Base-by-base conservation (phyloP, 2,797 vertebrate species). In the Parauchenoglanis ngamensis region DNA sequence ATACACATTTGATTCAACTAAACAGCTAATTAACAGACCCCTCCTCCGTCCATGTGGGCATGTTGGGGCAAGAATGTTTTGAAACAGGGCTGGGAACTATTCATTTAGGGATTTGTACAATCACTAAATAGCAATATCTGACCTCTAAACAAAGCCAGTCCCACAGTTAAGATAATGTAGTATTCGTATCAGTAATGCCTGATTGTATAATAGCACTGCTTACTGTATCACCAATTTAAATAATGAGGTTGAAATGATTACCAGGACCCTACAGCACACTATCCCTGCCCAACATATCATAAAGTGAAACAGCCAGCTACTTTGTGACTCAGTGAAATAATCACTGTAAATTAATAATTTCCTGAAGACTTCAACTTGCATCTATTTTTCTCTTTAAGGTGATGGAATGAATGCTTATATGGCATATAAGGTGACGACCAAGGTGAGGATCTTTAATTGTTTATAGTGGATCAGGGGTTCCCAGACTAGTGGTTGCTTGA, bases 351-450 rank as follows among this genome's bases (percentile, higher is more conserved):
- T 59, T 59, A n/a, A 57, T 31, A 7, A 61, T 61, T 28, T 49
- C 13, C 40, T 28, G 23, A 44, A 2, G 59, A 81, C 49, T 8
- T 81, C 8, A 19, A 7, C 52, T 31, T 80, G 1, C 35, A 52
- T 4, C 0, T 78, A 10, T 88, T 73, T 91, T 59, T 92, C 90
- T 89, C 75, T 90, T 86, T 31, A 89, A 99, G 98, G 98, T 61
- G 98, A 99, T 88, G 98, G 98, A 88, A 99, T 99, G 98, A 99
- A 98, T 91, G 98, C 98, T 23, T 99, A 97, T 91, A 98, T 99
- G 98, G 98, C 97, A 40, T 99, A 99, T 90, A 98, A 97, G 95
- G 98, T 99, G 90, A 96, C 97, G 7, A 99, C 97, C 73, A 98
- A 97, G 96, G 98, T 98, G 91, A 95, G 92, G 31, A 13, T 31